A percentile compares a stretch with the other conserved stretches of the same genome.
Conservation (phyloP, 2,113 vertebrate species). For the Labeo catla region DNA sequence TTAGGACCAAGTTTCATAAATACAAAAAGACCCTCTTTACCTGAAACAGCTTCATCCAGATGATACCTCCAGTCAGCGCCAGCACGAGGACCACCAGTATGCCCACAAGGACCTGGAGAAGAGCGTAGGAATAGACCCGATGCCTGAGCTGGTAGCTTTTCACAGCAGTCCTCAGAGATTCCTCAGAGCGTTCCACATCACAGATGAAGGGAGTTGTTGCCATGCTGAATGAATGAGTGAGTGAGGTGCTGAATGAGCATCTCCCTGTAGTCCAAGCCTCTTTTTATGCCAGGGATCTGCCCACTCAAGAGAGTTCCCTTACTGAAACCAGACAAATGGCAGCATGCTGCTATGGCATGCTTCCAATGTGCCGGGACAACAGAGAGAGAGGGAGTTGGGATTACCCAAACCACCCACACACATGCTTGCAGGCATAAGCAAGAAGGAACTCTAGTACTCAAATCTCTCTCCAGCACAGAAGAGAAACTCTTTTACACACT, state of each 20-base stretch:
- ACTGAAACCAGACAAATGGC: conserved; percentile 37
- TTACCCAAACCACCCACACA: conserved; percentile 33
- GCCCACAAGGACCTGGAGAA: neutral
- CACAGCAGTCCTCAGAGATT: neutral
- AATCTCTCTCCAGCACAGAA: neutral
- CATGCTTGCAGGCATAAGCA: neutral
- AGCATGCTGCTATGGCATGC: conserved; percentile 5
- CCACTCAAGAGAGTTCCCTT: conserved; percentile 49
- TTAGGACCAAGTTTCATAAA: neutral
- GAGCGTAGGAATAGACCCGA: neutral
- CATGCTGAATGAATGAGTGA: conserved; percentile 39
- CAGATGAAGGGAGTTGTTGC: conserved; percentile 16
- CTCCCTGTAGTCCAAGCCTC: neutral
- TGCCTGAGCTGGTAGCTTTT: neutral
- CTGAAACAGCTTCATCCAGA: neutral
- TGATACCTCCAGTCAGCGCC: neutral
- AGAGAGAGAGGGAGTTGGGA: neutral
- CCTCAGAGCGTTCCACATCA: neutral
- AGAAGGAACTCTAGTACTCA: neutral
- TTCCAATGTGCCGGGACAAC: neutral
- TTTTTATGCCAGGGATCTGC: conserved; percentile 48
- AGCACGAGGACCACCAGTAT: conserved; percentile 2
- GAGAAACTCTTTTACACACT: neutral
- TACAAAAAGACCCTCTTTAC: neutral
- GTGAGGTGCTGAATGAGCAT: conserved; percentile 22